Percentiles rank a stretch among this genome's conserved stretches.
Conservation (phyloP, 2,888 invertebrate genomes). For the Cyaniris semiargus region DNA sequence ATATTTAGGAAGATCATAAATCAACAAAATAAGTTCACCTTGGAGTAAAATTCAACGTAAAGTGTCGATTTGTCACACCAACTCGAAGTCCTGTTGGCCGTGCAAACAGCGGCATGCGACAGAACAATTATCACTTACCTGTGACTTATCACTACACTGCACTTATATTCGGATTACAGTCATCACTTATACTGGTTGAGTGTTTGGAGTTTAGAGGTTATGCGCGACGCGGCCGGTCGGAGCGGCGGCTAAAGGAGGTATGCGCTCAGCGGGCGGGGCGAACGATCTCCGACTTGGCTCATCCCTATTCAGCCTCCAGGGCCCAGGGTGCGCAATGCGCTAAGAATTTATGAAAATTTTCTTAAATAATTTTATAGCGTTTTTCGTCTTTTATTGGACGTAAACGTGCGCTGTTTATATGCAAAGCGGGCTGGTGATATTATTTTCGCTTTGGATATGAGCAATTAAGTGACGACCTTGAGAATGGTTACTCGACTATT, state of each 20-base stretch:
- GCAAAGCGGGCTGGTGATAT: not conserved
- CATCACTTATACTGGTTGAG: slow-evolving; percentile 78
- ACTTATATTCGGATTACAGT: slow-evolving; percentile 69
- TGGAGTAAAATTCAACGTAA: slow-evolving; percentile 42
- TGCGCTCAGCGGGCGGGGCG: slow-evolving; percentile 57
- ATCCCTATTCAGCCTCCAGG: slow-evolving; percentile 50
- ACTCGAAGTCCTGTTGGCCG: slow-evolving; percentile 62
- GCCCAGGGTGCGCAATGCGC: slow-evolving; percentile 20
- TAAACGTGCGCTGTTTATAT: slow-evolving; percentile 1
- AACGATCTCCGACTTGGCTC: slow-evolving; percentile 58
- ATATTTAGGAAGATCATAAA: not conserved
- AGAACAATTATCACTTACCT: slow-evolving; percentile 79
- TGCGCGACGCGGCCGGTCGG: slow-evolving; percentile 64
- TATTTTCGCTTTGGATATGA: slow-evolving; percentile 4
- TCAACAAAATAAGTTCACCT: slow-evolving; percentile 19
- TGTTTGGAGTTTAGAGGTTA: slow-evolving; percentile 62
- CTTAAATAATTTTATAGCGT: not conserved
- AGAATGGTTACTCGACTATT: not conserved
- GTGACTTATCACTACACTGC: slow-evolving; percentile 76
- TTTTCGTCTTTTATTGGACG: not conserved
- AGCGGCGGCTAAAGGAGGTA: slow-evolving; percentile 57
- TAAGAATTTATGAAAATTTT: slow-evolving; percentile 27
- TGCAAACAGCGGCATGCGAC: slow-evolving; percentile 68
- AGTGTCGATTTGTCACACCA: slow-evolving; percentile 61
- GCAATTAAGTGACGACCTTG: not conserved